Conservation (phyloP, 2,797 vertebrate genomes). For the Vireo griseus region DNA sequence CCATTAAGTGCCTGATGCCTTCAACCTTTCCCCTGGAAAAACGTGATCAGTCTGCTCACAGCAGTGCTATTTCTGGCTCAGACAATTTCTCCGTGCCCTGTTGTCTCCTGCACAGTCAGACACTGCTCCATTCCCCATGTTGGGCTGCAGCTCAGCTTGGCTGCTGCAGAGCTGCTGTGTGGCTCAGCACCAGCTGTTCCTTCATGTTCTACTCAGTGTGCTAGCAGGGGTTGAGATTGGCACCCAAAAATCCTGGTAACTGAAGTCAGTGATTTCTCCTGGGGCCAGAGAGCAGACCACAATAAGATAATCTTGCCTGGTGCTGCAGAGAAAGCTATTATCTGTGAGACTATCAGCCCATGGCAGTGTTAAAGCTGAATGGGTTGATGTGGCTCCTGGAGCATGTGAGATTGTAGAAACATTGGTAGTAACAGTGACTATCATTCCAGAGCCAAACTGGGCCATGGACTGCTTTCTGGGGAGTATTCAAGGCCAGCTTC, state of each 20-base stretch:
- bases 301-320: background rate
- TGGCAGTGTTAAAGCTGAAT: background rate
- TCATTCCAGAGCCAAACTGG: constrained; percentile 88
- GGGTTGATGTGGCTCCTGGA: background rate
- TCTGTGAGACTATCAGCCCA: background rate
- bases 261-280: background rate
- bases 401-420: background rate
- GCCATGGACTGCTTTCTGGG: constrained; percentile 91
- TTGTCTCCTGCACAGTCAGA: background rate
- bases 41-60: background rate
- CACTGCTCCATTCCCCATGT: background rate
- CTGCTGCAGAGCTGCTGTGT: background rate
- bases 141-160: background rate
- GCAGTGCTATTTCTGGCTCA: constrained; percentile 7
- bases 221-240: background rate
- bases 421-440: background rate
- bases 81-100: background rate
- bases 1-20: background rate
- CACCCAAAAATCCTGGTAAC: background rate
- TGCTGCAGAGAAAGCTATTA: background rate
- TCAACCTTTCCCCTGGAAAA: background rate
- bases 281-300: background rate
- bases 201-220: background rate
- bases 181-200: background rate
- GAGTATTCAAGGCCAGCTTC: constrained; percentile 91